Conservation (phyloP, 2,113 vertebrate genomes). For the Microtus ochrogaster region DNA sequence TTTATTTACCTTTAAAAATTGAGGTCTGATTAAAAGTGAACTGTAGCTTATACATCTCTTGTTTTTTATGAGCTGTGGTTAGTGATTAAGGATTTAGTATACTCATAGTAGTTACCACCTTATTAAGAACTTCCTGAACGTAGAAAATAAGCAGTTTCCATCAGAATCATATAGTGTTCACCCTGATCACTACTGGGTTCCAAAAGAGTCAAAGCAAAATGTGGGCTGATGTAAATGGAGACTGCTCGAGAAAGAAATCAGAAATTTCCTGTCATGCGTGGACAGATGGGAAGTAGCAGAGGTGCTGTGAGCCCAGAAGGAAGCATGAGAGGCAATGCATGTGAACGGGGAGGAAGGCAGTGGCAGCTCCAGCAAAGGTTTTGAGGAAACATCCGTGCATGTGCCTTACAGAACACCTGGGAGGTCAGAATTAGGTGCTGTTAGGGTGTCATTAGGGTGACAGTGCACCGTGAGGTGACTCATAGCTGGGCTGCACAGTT, state of each 20-base stretch:
- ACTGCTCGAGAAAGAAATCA: background rate
- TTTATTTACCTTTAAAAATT: constrained; percentile 50
- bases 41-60: background rate
- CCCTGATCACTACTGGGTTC: background rate
- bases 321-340: background rate
- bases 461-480: background rate
- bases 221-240: background rate
- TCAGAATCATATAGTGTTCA: background rate
- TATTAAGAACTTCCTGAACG: background rate
- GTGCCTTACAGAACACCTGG: background rate
- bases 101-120: background rate
- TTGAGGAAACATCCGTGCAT: background rate
- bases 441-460: background rate
- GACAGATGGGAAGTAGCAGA: background rate
- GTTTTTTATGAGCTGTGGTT: background rate
- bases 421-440: background rate
- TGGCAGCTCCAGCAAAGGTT: background rate
- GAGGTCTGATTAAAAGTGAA: constrained; percentile 8
- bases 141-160: background rate
- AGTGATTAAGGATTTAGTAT: constrained; percentile 43
- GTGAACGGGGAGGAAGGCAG: background rate
- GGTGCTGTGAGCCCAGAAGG: background rate
- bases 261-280: background rate
- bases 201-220: background rate
- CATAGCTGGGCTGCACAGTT: too few species aligned